Base-by-base conservation (phyloP, 2,797 vertebrate genomes). In the Clarias platycephalus region DNA sequence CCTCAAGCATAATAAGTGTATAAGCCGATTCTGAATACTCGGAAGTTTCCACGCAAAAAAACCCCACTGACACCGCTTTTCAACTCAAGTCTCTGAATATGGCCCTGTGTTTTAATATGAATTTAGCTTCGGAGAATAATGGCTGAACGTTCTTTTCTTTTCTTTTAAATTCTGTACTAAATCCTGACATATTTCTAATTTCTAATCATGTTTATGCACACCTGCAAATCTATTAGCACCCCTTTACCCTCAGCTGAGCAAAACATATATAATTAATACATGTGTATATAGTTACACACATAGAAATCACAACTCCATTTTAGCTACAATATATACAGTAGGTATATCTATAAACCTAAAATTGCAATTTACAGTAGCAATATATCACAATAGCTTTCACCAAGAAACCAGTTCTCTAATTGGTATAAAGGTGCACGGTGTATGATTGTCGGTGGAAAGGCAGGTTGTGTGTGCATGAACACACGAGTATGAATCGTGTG, bases 391-490 rank as follows among this genome's bases (percentile, higher is more conserved):
- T 18, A n/a, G 67, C 67, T 70, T n/a, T 26, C 44, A 18, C 15
- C 0, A 53, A 26, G 8, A 53, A 53, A 5, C 20, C 70, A 72
- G 70, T 49, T 26, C 13, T 74, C 44, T 55, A 9, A 74, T 49
- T 53, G 44, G 44, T 24, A 2, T 2, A 20, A 77, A 34, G 20
- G 20, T 37, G 55, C 12, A 15, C 20, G 8, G 15, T n/a, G 57
- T 77, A 0, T 77, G 28, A 7, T 31, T 40, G 67, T 82, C 6
- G 22, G 80, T 81, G 66, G 53, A 68, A 34, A 58, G 70, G 28
- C 4, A n/a, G 67, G 63, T 24, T 80, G 71, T 81, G 71, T 81
- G 70, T 85, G 64, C 18, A 80, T 85, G 77, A 55, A 53, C 81
- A 62, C 60, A 49, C 44, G 10, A 13, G 44, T 49, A 49, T 49